Base-by-base conservation (phyloP, 53 echinoderm and acorn worm species). In the Antedon mediterranea region DNA sequence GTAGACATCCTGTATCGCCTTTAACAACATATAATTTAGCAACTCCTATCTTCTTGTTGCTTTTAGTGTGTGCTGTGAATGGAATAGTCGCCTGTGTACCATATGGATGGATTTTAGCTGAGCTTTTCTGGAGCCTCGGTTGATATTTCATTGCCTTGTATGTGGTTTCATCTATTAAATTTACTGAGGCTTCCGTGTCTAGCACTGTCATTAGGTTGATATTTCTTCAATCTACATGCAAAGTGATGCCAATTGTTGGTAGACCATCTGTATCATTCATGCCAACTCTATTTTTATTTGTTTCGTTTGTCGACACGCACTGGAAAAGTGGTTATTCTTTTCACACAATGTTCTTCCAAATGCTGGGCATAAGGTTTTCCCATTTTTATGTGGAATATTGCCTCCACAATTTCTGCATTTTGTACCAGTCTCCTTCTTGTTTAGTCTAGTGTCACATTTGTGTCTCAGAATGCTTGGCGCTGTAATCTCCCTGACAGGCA, bases 401-500 rank as follows among this genome's bases (percentile, higher is more conserved):
- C 79, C 84, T 18, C 84, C 84, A 73, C 79, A 84, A 30, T 30
- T 28, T 73, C 43, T 78, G 73, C 78, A 83, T 33, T 28, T 28
- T 27, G 33, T 42, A 31, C 41, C 43, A 42, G 74, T 73, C 23
- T 3, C 57, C 23, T 57, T 57, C 57, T 57, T 57, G 14, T 57
- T 73, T 57, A 26, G 23, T 57, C 57, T 23, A 57, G 57, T 8
- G 7, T 18, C 57, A 57, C 57, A 23, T 13, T 57, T 18, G 57
- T 57, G 3, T 81, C 82, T 30, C 83, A 57, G 13, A 89, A 78
- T 20, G 85, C 85, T 32, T 76, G 43, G 34, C 85, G 57, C 33
- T 88, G 26, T 3, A 89, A 79, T 2, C 71, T 43, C 42, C 34
- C 70, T 3, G 81, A 85, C 32, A 81, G 43, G 37, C 85, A 81